Percentiles rank a stretch among this genome's conserved stretches.
Conservation (phyloP, 2,797 vertebrate species). For the Aplochiton taeniatus region DNA sequence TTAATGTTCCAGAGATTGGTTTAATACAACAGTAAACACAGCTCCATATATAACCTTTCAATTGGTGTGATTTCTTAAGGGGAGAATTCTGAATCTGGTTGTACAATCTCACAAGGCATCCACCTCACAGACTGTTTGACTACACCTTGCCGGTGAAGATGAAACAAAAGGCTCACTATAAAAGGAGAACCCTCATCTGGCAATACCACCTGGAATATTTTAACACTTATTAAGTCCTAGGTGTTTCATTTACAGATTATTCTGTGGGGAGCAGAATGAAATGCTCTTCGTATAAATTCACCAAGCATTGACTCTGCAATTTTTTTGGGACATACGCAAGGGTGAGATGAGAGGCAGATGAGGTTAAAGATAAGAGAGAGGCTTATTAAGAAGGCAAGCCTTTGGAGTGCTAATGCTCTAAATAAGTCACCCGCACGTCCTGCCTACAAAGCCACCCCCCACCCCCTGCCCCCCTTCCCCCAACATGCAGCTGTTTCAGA, state of each 20-base stretch:
- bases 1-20: too few species aligned
- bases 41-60: too few species aligned
- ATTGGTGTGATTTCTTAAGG: neutral
- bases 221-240: slow-evolving; percentile 66
- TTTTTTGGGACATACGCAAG: slow-evolving; percentile 17
- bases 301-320: too few species aligned
- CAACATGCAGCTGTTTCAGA: slow-evolving; percentile 50
- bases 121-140: slow-evolving; percentile 15
- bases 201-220: slow-evolving; percentile 64
- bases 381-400: slow-evolving; percentile 40
- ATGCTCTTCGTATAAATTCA: neutral
- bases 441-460: neutral
- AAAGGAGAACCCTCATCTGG: slow-evolving; percentile 18
- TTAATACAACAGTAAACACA: too few species aligned
- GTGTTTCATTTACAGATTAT: slow-evolving; percentile 74
- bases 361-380: slow-evolving; percentile 22
- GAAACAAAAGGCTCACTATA: neutral
- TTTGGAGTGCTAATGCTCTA: slow-evolving; percentile 45
- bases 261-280: slow-evolving; percentile 32
- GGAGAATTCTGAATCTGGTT: slow-evolving; percentile 15
- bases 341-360: slow-evolving; percentile 10
- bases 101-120: slow-evolving; percentile 17
- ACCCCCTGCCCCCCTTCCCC: neutral
- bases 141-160: slow-evolving; percentile 8
- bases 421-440: slow-evolving; percentile 18